Percentiles rank a stretch among this genome's conserved stretches.
These are phyloP conservation scores for Hypsibius dujardini DNA, from an alignment of 1,140 invertebrate species.

Conservation along the genomic window DNA sequence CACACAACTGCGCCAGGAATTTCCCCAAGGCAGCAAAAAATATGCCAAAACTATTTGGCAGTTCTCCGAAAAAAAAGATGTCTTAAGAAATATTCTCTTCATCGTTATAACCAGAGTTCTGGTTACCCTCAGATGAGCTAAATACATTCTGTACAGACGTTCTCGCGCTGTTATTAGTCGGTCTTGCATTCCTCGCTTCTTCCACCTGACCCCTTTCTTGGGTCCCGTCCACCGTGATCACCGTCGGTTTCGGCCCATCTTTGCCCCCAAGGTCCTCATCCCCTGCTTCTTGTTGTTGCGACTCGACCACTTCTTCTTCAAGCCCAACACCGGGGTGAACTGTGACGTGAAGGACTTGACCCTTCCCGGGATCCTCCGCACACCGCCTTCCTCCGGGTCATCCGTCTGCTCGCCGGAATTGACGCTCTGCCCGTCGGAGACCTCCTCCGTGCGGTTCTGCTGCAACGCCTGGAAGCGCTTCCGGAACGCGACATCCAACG, in stretches of 20 bases:
- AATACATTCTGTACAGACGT: too few relatives aligned
- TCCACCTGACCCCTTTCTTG: too few relatives aligned
- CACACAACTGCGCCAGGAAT: too few relatives aligned
- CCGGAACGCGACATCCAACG: conserved; percentile 77
- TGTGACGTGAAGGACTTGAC: conserved; percentile 1
- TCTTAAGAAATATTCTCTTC: too few relatives aligned
- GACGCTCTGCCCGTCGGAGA: background rate
- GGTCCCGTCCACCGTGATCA: background rate
- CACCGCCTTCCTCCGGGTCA: background rate
- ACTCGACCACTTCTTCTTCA: background rate
- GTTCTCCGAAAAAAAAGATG: too few relatives aligned
- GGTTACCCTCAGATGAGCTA: too few relatives aligned
- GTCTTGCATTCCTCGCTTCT: too few relatives aligned
- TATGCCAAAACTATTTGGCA: too few relatives aligned
- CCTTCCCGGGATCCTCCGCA: background rate
- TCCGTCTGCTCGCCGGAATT: background rate
- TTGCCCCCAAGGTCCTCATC: background rate
- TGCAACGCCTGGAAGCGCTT: conserved; percentile 48
- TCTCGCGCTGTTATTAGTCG: too few relatives aligned
- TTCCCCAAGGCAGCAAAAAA: too few relatives aligned
- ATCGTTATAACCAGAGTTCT: too few relatives aligned
- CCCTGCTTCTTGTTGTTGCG: background rate
- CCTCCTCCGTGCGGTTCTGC: background rate
- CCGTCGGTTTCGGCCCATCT: conserved; percentile 3
- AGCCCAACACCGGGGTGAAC: background rate